Evolutionary conservation across 2,888 invertebrate genomes (phyloP), one percentile per base, ranked within the genome.

Genomic region (Nemotelus pantherinus): DNA sequence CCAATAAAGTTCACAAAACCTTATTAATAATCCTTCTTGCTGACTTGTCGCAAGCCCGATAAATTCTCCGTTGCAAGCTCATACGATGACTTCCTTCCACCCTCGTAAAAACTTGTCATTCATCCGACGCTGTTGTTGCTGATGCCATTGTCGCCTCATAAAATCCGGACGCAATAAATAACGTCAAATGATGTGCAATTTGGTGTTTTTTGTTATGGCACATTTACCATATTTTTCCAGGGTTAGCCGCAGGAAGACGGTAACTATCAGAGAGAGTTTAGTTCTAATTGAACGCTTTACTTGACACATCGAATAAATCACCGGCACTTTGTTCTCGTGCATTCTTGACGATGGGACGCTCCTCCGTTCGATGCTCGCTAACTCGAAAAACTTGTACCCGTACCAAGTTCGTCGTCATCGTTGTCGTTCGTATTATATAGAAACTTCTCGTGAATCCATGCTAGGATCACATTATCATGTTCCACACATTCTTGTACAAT

Each of bases 221-320:
- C 76, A 76, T 76, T 76, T 65, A 76, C 76, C 65, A 76, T 76
- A 65, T 65, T 76, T 76, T 74, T 75, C 60, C 65, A 44, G 76
- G 25, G 65, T 65, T 64, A 43, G 76, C 65, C 65, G 44, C 64
- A 64, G 48, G 65, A 76, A 76, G 76, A 76, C 76, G 76, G 65
- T 65, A 65, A 76, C 76, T 64, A 76, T 76, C 65, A 76, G 53
- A 65, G 76, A 57, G 65, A 76, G 76, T 76, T 74, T 76, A 85
- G 84, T 84, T 84, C 86, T 86, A 86, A 86, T 86, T 86, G 86
- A 86, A 86, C 86, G 86, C 86, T 86, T 85, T 86, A 84, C 83
- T 83, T 85, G 86, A 86, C 86, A 86, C 85, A 84, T 85, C 83
- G 84, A 85, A 86, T 86, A 86, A 86, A 86, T 86, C 86, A 86